Evolutionary conservation across 2,797 vertebrate species (phyloP).

Genomic region (Paguma larvata): DNA sequence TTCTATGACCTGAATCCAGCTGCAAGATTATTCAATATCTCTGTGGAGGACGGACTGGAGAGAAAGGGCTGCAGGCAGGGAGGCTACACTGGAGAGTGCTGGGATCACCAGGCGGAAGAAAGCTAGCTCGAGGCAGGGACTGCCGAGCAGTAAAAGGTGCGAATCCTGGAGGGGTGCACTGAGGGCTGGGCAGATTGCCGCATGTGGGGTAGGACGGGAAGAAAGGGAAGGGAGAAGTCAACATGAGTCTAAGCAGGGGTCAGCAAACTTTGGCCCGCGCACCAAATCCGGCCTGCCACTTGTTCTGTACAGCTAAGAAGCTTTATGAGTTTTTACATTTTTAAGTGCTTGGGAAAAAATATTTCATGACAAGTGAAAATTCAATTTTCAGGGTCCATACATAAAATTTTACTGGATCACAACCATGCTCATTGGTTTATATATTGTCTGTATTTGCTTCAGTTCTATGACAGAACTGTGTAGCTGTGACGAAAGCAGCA

Average conservation of each 20-base stretch:
- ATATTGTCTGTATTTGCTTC: not conserved
- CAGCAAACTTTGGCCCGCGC: not conserved
- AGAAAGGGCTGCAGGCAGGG: not conserved
- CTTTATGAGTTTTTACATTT: not conserved
- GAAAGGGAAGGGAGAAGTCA: not conserved
- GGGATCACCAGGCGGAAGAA: not conserved
- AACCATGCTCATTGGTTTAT: not conserved
- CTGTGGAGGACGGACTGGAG: not conserved
- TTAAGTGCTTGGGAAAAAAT: not conserved
- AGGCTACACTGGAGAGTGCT: not conserved
- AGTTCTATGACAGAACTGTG: not conserved
- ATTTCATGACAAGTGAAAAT: slow-evolving; percentile 4
- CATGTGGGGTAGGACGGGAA: too few species aligned
- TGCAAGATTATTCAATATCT: not conserved
- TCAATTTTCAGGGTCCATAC: not conserved
- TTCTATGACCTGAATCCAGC: not conserved
- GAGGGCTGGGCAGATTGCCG: not conserved
- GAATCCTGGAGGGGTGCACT: not conserved
- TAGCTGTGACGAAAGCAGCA: not conserved
- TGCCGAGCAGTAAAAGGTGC: not conserved
- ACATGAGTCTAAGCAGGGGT: not conserved
- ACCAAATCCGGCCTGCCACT: not conserved
- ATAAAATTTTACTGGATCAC: not conserved
- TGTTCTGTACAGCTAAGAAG: not conserved
- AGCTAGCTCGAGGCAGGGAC: not conserved